phyloP scores from a whole-genome alignment of 2,888 invertebrate genomes.

The Calameuta filiformis region DNA sequence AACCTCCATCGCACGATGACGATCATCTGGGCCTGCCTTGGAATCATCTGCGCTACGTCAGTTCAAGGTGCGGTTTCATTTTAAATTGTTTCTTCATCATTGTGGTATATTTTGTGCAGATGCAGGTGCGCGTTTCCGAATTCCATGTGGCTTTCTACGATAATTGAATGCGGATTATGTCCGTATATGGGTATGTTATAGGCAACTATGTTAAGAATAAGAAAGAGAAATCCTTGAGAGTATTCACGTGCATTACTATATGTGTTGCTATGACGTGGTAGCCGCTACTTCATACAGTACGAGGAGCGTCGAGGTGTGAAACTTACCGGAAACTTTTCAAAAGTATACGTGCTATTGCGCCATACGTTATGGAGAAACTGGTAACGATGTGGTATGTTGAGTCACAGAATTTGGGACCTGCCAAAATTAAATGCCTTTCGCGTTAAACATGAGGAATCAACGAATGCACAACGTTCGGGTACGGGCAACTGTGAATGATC shows the following conservation, averaged over 20 bases:
- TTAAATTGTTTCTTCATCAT: background rate
- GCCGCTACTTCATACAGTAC: background rate
- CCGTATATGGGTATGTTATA: background rate
- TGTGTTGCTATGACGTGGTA: background rate
- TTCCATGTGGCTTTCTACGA: background rate
- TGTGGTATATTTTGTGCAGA: background rate
- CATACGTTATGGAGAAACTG: background rate
- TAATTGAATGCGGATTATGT: background rate
- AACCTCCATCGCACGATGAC: slow-evolving; percentile 29
- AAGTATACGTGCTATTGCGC: background rate
- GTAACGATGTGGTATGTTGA: background rate
- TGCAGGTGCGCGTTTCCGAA: background rate
- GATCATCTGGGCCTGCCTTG: slow-evolving; percentile 48
- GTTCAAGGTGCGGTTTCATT: slow-evolving; percentile 46
- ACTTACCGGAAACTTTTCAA: background rate
- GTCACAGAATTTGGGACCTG: background rate
- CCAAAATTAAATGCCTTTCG: background rate
- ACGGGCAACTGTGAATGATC: background rate
- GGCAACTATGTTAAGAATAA: background rate
- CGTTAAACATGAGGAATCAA: background rate
- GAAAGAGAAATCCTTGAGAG: background rate
- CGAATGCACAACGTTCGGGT: background rate
- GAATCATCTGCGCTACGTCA: slow-evolving; percentile 41
- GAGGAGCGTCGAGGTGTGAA: background rate
- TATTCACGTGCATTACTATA: background rate